Evolutionary conservation across 2,888 invertebrate species (phyloP).

Genomic region (Nephrotoma guestfalica): DNA sequence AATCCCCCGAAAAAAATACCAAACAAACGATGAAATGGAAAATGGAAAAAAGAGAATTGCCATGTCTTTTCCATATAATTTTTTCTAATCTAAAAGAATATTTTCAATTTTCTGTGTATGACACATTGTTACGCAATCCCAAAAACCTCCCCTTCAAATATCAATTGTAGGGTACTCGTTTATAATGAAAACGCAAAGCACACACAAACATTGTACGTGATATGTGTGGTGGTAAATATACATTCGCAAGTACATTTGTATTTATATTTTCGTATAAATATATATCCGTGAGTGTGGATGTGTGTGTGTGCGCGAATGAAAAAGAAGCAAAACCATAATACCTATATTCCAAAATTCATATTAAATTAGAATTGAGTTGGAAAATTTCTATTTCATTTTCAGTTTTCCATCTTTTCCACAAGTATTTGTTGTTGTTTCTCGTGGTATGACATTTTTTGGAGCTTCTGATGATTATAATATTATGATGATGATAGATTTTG

Average conservation of each 20-base stretch:
- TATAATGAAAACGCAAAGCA: neutral
- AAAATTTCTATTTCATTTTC: neutral
- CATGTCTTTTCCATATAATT: neutral
- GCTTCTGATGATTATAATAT: neutral
- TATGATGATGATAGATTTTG: neutral
- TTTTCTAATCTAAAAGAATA: neutral
- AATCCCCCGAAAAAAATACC: neutral
- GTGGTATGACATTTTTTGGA: neutral
- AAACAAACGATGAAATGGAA: neutral
- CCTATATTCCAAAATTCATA: neutral
- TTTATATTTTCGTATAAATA: too few species aligned
- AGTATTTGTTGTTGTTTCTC: neutral
- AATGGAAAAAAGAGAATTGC: neutral
- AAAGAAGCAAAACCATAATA: neutral
- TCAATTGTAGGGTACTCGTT: too few species aligned
- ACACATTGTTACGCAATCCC: conserved; percentile 3
- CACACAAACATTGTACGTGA: neutral
- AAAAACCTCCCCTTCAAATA: neutral
- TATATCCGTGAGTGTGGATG: neutral
- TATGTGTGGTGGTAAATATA: neutral
- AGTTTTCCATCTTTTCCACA: neutral
- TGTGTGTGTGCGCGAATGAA: neutral
- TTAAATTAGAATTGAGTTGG: neutral
- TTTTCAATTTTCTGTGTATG: conserved; percentile 5
- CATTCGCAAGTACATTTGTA: too few species aligned